Percentiles rank a stretch among this genome's conserved stretches.
Evolutionary conservation across 2,113 vertebrate genomes (phyloP).

Genomic region (Ptilonorhynchus violaceus): DNA sequence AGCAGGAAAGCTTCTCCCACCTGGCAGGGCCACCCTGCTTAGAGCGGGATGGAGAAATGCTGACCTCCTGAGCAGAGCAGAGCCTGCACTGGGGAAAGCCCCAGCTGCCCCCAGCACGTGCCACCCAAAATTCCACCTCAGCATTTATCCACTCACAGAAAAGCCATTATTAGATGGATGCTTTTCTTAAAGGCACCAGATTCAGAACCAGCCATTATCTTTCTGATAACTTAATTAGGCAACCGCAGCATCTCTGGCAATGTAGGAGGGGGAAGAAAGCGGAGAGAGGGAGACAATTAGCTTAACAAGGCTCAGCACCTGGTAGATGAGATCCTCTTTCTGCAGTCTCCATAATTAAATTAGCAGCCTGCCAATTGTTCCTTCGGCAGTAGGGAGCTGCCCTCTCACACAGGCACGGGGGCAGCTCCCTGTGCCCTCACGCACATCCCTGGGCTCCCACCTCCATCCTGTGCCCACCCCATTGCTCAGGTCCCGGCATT

Average conservation of each 20-base stretch:
- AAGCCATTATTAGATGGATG: conserved; percentile 10
- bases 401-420: neutral
- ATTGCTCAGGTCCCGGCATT: accelerated
- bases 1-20: neutral
- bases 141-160: neutral
- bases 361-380: conserved; percentile 59
- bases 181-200: conserved; percentile 48
- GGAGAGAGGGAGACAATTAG: conserved; percentile 75
- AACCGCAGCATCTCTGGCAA: conserved; percentile 55
- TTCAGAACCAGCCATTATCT: conserved; percentile 67
- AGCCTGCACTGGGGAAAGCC: neutral
- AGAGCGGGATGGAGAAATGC: accelerated
- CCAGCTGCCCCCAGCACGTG: accelerated
- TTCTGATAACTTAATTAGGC: conserved; percentile 75
- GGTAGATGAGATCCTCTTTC: conserved; percentile 65
- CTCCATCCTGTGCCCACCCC: neutral
- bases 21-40: neutral
- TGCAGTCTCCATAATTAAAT: conserved; percentile 68
- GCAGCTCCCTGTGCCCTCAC: neutral
- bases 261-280: conserved; percentile 56
- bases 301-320: conserved; percentile 71
- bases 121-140: neutral
- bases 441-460: neutral
- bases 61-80: neutral
- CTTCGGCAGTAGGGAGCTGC: conserved; percentile 1